phyloP scores from a whole-genome alignment of 2,113 vertebrate genomes.

The Chelonoidis abingdonii region DNA sequence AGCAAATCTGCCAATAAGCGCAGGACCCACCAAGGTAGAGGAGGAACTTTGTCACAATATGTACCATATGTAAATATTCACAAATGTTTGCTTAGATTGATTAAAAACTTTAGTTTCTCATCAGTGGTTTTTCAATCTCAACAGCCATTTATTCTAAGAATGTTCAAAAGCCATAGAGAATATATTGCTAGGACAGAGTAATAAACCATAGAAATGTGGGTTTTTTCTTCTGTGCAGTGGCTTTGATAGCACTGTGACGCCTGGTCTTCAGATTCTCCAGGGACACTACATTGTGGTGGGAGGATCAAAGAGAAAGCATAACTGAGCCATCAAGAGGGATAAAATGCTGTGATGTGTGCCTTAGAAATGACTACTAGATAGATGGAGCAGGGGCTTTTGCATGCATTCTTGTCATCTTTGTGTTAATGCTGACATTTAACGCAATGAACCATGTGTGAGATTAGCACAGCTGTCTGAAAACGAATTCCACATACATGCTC shows the following conservation, averaged over 20 bases:
- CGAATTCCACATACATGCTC: not conserved
- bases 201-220: not conserved
- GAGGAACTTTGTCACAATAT: not conserved
- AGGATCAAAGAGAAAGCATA: not conserved
- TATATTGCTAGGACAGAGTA: not conserved
- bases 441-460: not conserved
- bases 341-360: not conserved
- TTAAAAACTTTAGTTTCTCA: constrained; percentile 16
- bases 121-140: constrained; percentile 32
- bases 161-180: constrained; percentile 22
- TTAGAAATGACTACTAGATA: not conserved
- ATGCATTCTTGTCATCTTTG: no score
- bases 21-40: no score
- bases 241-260: not conserved
- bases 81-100: constrained; percentile 28
- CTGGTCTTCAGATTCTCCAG: not conserved
- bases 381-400: not conserved
- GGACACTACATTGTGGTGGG: not conserved
- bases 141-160: not conserved
- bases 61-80: not conserved
- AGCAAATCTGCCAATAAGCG: no score
- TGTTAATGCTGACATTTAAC: not conserved
- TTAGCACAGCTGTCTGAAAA: not conserved
- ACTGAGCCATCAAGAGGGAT: not conserved
- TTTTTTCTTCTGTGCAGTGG: not conserved